A percentile compares a stretch with the other conserved stretches of the same genome.
phyloP scores from a whole-genome alignment of 2,797 vertebrate genomes.

The Philypnodon macrostomus region DNA sequence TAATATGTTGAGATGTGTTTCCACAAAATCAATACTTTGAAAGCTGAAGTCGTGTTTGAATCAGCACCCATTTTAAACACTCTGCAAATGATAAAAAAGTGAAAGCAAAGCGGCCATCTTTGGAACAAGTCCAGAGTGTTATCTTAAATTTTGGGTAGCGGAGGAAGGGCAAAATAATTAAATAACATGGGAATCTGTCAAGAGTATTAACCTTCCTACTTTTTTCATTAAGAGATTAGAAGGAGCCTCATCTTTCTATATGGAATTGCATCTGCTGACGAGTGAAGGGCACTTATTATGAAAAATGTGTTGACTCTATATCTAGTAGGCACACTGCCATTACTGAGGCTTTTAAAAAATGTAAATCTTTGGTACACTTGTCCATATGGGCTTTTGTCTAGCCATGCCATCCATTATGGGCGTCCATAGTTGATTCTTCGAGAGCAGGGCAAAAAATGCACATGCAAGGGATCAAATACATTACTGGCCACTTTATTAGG shows the following conservation, averaged over 20 bases:
- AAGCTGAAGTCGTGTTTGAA: conserved; percentile 1
- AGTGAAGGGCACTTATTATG: conserved; percentile 49
- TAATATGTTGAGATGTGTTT: neutral
- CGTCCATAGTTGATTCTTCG: neutral
- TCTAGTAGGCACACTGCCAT: conserved; percentile 15
- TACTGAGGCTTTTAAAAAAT: conserved; percentile 9
- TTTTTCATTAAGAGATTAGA: conserved; percentile 55
- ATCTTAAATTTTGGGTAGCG: conserved; percentile 18
- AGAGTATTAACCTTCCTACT: conserved; percentile 33
- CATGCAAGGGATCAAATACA: neutral
- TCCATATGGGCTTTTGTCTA: conserved; percentile 3
- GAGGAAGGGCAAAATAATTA: conserved; percentile 34
- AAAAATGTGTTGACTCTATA: conserved; percentile 47
- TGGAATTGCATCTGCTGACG: conserved; percentile 40
- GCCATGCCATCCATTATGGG: neutral
- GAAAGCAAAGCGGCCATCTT: conserved; percentile 3
- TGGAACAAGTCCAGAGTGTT: neutral
- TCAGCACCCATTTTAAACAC: conserved; percentile 1
- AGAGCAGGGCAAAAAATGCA: neutral
- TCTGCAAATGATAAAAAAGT: conserved; percentile 9
- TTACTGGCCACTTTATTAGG: too few relatives aligned
- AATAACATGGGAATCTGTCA: conserved; percentile 37
- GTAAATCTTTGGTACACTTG: conserved; percentile 1
- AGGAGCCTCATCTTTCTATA: conserved; percentile 40
- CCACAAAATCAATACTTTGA: conserved; percentile 7